Evolutionary conservation across 1,140 invertebrate genomes (phyloP).

Genomic region (Trigoniulus corallinus): DNA sequence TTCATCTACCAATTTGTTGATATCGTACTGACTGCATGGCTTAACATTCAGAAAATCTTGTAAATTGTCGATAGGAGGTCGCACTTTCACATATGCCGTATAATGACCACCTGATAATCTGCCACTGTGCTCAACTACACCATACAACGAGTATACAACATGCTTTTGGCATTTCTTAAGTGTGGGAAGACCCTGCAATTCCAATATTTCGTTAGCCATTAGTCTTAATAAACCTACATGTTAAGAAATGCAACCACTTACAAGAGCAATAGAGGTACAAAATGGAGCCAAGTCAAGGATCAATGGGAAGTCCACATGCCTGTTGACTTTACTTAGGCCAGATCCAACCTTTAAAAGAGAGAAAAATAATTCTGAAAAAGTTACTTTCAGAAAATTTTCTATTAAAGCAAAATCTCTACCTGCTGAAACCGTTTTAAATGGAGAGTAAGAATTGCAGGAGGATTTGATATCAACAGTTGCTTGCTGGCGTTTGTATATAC

Average conservation of each 20-base stretch:
- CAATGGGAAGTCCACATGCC: constrained; percentile 72
- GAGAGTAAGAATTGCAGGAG: constrained; percentile 81
- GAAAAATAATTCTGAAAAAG: constrained; percentile 9
- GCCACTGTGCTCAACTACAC: constrained; percentile 86
- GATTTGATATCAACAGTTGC: constrained; percentile 72
- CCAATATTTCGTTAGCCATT: not conserved
- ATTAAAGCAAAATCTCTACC: constrained; percentile 18
- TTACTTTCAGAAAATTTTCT: constrained; percentile 1
- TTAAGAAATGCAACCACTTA: constrained; percentile 17
- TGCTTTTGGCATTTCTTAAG: constrained; percentile 42
- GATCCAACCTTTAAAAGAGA: constrained; percentile 24
- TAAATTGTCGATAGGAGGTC: constrained; percentile 12
- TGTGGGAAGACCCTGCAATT: constrained; percentile 37
- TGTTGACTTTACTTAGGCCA: constrained; percentile 56
- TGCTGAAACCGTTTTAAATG: constrained; percentile 71
- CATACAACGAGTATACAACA: constrained; percentile 78
- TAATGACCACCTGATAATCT: constrained; percentile 84
- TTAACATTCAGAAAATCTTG: constrained; percentile 12
- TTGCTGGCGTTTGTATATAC: constrained; percentile 80
- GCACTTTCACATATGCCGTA: constrained; percentile 61
- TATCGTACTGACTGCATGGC: constrained; percentile 6
- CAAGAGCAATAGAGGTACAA: constrained; percentile 58
- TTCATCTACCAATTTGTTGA: constrained; percentile 12
- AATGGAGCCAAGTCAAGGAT: constrained; percentile 77
- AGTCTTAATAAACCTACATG: not conserved